Percentiles rank a stretch among this genome's conserved stretches.
phyloP scores from a whole-genome alignment of 1,140 invertebrate species.

The Drosophila asahinai region DNA sequence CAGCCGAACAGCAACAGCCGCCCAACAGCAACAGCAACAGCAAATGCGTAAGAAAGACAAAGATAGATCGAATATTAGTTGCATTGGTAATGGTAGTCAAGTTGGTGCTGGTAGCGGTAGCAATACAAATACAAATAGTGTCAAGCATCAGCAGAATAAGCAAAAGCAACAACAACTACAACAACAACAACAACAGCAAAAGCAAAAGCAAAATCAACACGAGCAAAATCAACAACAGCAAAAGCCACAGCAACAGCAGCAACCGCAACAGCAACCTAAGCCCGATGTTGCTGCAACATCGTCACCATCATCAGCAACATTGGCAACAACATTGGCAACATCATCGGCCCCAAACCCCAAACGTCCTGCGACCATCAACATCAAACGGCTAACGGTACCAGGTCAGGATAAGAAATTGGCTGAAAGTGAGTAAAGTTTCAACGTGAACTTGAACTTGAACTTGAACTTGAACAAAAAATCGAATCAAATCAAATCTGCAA shows the following conservation, averaged over 20 bases:
- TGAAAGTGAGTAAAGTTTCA: slow-evolving; percentile 85
- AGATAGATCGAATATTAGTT: slow-evolving; percentile 83
- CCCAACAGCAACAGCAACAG: slow-evolving; percentile 46
- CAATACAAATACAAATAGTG: slow-evolving; percentile 67
- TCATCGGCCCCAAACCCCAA: slow-evolving; percentile 49
- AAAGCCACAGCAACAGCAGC: slow-evolving; percentile 24
- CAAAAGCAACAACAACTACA: slow-evolving; percentile 71
- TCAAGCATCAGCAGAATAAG: slow-evolving; percentile 79
- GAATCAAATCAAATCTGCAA: slow-evolving; percentile 31
- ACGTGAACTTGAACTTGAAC: slow-evolving; percentile 70
- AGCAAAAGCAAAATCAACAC: slow-evolving; percentile 28
- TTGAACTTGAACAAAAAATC: slow-evolving; percentile 29
- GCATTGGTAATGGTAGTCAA: slow-evolving; percentile 68
- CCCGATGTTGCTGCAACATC: slow-evolving; percentile 29
- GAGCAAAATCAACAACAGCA: slow-evolving; percentile 37
- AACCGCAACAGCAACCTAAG: slow-evolving; percentile 31
- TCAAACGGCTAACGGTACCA: slow-evolving; percentile 82
- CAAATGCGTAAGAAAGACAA: slow-evolving; percentile 84
- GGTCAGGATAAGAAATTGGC: slow-evolving; percentile 84
- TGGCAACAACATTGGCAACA: slow-evolving; percentile 26
- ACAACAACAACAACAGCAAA: slow-evolving; percentile 44
- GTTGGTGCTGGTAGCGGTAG: slow-evolving; percentile 72
- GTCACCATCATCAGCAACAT: slow-evolving; percentile 26
- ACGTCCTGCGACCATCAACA: slow-evolving; percentile 76
- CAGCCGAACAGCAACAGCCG: slow-evolving; percentile 34